Evolutionary conservation across 2,113 vertebrate species (phyloP), one percentile per base, ranked within the genome.

Genomic region (Australoheros scitulus): DNA sequence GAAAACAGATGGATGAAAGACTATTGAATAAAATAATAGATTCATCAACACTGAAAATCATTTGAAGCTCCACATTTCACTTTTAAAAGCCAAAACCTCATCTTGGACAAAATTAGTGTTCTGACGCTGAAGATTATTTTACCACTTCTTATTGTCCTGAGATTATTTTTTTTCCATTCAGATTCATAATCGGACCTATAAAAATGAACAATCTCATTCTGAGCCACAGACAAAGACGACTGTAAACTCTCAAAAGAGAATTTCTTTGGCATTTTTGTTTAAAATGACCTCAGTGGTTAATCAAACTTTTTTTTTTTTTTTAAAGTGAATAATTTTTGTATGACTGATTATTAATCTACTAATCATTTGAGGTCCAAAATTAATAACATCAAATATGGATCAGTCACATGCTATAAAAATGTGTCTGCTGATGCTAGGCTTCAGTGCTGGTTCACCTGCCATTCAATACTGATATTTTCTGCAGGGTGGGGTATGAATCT

Each of bases 381-480:
- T 2, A 36, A 74, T 5, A 11, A 6, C 22, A 78, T 81, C 4
- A 65, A 32, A 79, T 32, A n/a, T 15, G 15, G 18, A 79, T 29
- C 26, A 15, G 60, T 61, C 10, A 32, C 56, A 26, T 68, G 47
- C 50, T 6, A 11, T 24, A 11, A 88, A 29, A 77, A 81, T 17
- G 14, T 24, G 34, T 38, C 43, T 76, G 80, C 56, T 77, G 41
- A 58, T 74, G 63, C 77, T 80, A 41, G 36, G 38, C 75, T 38
- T 63, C n/a, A 32, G 11, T 65, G 50, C 5, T 11, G 57, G n/a
- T 63, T 84, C 56, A 55, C 52, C 57, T 65, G 64, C 87, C 90
- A 68, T 20, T 88, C 81, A 90, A 63, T 63, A 41, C 29, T 15
- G 61, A 68, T 79, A 61, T 59, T 76, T 84, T 72, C 75, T 74